Evolutionary conservation across 2,113 vertebrate genomes (phyloP).

Genomic region (Anas platyrhynchos): DNA sequence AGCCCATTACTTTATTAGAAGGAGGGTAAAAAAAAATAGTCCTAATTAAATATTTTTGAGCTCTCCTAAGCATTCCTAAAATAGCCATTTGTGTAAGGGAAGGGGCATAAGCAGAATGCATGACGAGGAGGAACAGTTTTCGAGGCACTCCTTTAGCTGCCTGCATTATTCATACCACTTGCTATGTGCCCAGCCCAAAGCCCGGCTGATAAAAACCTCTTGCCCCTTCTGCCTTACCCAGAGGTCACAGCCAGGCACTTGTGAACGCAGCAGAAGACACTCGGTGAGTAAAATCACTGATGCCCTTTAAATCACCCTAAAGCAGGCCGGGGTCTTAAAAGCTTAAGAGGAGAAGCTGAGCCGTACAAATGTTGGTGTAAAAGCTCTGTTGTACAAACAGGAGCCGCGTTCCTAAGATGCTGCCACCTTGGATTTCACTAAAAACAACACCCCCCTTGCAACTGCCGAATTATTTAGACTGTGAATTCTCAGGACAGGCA

Average conservation of each 20-base stretch:
- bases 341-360: constrained; percentile 44
- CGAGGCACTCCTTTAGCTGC: background rate
- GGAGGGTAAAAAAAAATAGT: background rate
- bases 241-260: background rate
- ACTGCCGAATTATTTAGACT: background rate
- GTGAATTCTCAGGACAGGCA: background rate
- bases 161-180: background rate
- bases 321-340: constrained; percentile 5
- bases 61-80: constrained; percentile 5
- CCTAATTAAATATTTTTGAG: constrained; percentile 18
- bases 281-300: background rate
- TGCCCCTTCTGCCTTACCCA: rapidly evolving
- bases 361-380: background rate
- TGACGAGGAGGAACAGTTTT: rapidly evolving
- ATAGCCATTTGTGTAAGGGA: background rate
- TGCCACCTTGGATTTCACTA: constrained; percentile 50
- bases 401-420: background rate
- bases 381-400: constrained; percentile 36
- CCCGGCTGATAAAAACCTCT: background rate
- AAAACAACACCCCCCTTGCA: background rate
- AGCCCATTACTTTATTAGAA: background rate
- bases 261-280: background rate
- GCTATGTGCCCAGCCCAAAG: background rate
- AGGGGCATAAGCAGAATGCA: background rate
- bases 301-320: background rate